These are phyloP conservation scores for Andricus grossulariae DNA, from an alignment of 1,140 invertebrate genomes.

Conservation along the genomic window DNA sequence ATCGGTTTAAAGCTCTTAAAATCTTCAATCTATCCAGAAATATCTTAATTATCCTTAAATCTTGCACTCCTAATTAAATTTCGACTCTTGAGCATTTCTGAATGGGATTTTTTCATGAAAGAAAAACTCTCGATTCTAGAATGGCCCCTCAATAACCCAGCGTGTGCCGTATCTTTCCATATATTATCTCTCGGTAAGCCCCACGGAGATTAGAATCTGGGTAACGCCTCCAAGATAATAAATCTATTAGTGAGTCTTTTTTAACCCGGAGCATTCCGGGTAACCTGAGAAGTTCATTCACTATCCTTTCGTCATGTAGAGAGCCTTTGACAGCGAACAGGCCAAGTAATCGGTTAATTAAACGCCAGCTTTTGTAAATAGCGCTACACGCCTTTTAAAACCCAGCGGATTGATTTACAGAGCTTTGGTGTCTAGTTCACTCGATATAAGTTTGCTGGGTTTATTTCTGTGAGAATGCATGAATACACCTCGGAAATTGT, in stretches of 20 bases:
- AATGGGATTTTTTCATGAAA: conserved; percentile 13
- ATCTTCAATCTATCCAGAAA: background rate
- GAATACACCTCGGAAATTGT: too few relatives aligned
- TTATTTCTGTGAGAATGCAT: too few relatives aligned
- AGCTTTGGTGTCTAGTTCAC: too few relatives aligned
- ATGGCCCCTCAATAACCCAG: conserved; percentile 10
- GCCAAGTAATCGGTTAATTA: too few relatives aligned
- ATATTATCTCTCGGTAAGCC: conserved; percentile 14
- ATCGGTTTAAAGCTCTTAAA: too few relatives aligned
- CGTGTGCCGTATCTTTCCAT: conserved; percentile 5
- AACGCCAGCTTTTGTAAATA: too few relatives aligned
- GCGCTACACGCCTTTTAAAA: too few relatives aligned
- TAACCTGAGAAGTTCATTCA: conserved; percentile 19
- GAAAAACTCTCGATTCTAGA: background rate
- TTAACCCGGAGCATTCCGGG: conserved; percentile 16
- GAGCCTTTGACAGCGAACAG: too few relatives aligned
- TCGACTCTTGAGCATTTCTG: background rate
- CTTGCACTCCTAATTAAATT: background rate
- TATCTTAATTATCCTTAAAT: background rate
- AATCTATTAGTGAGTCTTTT: conserved; percentile 24
- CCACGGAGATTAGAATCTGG: conserved; percentile 6
- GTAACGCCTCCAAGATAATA: conserved; percentile 24
- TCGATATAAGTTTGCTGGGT: too few relatives aligned
- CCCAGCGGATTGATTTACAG: too few relatives aligned
- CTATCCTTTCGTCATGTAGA: conserved; percentile 8